Evolutionary conservation across 2,888 invertebrate species (phyloP).

Genomic region (Rapana venosa): DNA sequence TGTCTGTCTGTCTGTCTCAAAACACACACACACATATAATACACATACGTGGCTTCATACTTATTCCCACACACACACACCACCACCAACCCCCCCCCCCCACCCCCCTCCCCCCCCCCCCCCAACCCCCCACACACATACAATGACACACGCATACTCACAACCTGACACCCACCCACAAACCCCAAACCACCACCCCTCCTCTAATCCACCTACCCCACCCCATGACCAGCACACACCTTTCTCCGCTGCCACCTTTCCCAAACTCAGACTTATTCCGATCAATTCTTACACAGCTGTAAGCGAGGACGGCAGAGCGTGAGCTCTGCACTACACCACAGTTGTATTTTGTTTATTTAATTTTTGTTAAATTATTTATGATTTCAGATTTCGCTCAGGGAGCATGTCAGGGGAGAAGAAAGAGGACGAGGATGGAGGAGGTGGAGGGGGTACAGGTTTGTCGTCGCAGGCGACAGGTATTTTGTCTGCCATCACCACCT

Average conservation of each 20-base stretch:
- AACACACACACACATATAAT: neutral
- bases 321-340: too few relatives aligned
- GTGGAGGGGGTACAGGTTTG: neutral
- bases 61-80: neutral
- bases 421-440: neutral
- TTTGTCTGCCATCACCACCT: neutral
- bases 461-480: neutral
- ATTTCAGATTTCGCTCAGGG: conserved; percentile 20
- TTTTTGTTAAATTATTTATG: neutral
- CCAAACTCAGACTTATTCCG: neutral
- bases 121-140: neutral
- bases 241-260: neutral
- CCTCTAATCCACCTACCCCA: neutral
- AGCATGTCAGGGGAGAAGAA: neutral
- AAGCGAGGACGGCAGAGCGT: too few relatives aligned
- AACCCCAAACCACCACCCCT: neutral
- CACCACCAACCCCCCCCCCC: neutral
- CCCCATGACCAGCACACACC: neutral
- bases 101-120: neutral
- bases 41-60: too few relatives aligned
- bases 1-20: neutral
- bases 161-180: neutral
- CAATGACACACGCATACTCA: neutral
- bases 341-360: neutral
- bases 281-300: too few relatives aligned